Evolutionary conservation across 2,888 invertebrate species (phyloP).

Genomic region (Leucophenga montana): DNA sequence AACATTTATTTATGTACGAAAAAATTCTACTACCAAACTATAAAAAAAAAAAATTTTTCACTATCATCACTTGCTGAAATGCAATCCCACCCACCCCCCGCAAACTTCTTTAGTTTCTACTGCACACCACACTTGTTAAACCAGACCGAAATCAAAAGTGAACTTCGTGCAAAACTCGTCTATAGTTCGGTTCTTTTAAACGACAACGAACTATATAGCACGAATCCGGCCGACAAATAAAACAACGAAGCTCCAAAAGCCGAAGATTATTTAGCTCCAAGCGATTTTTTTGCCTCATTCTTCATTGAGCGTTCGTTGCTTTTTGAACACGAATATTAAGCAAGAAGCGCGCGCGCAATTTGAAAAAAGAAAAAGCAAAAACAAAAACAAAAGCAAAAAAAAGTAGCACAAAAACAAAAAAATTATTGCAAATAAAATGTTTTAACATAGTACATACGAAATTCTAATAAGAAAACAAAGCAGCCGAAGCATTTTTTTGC

Average conservation of each 20-base stretch:
- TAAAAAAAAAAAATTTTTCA: no score
- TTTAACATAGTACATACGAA: not conserved
- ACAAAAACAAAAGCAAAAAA: not conserved
- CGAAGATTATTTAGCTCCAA: conserved; percentile 34
- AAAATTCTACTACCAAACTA: no score
- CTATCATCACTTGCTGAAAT: no score
- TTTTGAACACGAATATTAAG: conserved; percentile 22
- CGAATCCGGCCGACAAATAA: not conserved
- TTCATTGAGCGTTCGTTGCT: conserved; percentile 59
- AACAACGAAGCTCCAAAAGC: conserved; percentile 15
- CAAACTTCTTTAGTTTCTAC: not conserved
- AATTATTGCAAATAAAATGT: not conserved
- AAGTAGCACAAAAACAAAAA: not conserved
- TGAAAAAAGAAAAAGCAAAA: not conserved
- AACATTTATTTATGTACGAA: no score
- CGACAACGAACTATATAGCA: conserved; percentile 3
- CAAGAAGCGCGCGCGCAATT: not conserved
- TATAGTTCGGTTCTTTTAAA: not conserved
- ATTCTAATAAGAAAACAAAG: no score
- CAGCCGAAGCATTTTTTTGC: not conserved
- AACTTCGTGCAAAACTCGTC: conserved; percentile 48
- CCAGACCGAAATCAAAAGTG: conserved; percentile 62
- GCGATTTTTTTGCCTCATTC: conserved; percentile 52
- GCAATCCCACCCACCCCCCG: no score
- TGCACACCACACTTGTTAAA: not conserved